Evolutionary conservation across 1,140 invertebrate genomes (phyloP).

Genomic region (Grapholita molesta): DNA sequence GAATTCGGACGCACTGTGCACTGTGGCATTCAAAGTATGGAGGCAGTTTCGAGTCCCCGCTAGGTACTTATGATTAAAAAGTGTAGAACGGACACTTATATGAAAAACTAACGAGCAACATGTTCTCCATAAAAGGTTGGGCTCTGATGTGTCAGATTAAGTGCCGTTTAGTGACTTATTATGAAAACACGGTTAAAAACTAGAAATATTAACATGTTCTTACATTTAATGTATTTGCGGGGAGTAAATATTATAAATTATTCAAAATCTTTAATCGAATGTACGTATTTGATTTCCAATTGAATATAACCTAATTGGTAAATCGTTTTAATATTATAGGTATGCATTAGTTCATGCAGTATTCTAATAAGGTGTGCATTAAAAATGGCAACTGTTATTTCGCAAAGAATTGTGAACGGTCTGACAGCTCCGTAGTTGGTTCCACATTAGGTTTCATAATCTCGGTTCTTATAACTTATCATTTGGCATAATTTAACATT

Average conservation of each 20-base stretch:
- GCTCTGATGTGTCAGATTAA: neutral
- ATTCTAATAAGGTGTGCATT: too few species aligned
- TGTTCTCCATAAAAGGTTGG: neutral
- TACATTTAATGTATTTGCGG: neutral
- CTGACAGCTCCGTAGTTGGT: too few species aligned
- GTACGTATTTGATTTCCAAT: too few species aligned
- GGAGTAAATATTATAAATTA: neutral
- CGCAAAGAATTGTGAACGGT: too few species aligned
- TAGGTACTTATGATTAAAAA: neutral
- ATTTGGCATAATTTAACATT: too few species aligned
- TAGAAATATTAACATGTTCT: neutral
- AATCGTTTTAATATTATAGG: too few species aligned
- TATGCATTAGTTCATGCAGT: too few species aligned
- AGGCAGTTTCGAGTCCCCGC: constrained; percentile 16
- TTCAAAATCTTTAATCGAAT: neutral
- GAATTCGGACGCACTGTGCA: constrained; percentile 30
- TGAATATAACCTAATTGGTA: neutral
- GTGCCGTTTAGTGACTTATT: neutral
- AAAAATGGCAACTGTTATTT: too few species aligned
- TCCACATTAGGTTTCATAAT: too few species aligned
- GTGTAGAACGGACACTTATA: neutral
- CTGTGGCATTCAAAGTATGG: constrained; percentile 40
- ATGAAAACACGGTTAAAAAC: neutral
- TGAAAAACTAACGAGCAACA: neutral
- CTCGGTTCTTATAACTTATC: too few species aligned